phyloP scores from a whole-genome alignment of 2,113 vertebrate species.

The Thermophis baileyi region DNA sequence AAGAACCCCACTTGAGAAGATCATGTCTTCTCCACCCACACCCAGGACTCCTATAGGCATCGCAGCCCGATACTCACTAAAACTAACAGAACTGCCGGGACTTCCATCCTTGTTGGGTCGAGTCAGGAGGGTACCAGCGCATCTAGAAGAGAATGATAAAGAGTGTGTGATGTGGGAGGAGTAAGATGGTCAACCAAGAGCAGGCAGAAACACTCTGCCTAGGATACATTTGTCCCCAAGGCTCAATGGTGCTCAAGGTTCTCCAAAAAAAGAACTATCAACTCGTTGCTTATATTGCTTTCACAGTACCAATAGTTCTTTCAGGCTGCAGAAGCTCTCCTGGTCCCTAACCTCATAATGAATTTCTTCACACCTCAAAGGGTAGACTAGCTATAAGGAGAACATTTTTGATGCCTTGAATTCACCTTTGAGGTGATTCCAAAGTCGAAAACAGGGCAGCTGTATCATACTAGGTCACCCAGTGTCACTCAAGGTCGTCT shows the following conservation, averaged over 20 bases:
- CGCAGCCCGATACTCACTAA: slow-evolving; percentile 64
- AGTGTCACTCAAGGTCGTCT: neutral
- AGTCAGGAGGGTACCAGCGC: slow-evolving; percentile 95
- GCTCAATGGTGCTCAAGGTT: neutral
- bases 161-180: neutral
- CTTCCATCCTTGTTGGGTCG: slow-evolving; percentile 95
- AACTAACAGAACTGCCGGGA: slow-evolving; percentile 95
- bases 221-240: neutral
- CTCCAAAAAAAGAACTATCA: neutral
- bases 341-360: neutral
- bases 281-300: neutral
- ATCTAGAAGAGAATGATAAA: slow-evolving; percentile 77
- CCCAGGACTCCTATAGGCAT: neutral
- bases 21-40: neutral
- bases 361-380: neutral
- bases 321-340: neutral
- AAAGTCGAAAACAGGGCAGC: too few species aligned
- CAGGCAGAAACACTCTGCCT: neutral
- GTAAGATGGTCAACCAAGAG: neutral
- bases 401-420: neutral
- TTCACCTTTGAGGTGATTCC: neutral
- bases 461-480: neutral
- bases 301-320: neutral
- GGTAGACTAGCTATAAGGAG: neutral
- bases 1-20: neutral